These are phyloP conservation scores for mouse (Mus musculus) DNA, from an alignment of 2,113 vertebrate species.

Conservation along the genomic window DNA sequence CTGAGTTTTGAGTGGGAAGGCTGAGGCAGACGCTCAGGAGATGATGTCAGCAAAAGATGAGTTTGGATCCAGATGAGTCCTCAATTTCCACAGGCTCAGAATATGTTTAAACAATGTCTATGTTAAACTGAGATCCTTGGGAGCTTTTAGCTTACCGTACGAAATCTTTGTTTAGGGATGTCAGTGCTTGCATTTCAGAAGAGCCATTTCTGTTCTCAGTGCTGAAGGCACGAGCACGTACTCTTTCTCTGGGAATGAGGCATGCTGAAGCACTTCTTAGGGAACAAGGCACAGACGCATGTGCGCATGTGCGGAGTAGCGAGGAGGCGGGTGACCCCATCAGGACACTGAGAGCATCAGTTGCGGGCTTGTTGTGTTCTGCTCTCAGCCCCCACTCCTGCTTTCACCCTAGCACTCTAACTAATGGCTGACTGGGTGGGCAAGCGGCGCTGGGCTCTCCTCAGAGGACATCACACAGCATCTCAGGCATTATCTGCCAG, in stretches of 20 bases:
- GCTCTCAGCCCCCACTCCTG: background rate
- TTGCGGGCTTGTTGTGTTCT: accelerated
- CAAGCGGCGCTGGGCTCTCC: slow-evolving; percentile 11
- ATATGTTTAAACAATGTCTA: slow-evolving; percentile 10
- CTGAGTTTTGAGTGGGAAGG: background rate
- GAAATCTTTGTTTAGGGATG: background rate
- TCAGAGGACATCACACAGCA: background rate
- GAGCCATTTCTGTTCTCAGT: background rate
- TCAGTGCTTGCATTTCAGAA: slow-evolving; percentile 14
- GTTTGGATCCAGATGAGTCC: background rate
- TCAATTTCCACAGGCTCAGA: background rate
- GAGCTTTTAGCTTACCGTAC: slow-evolving; percentile 22
- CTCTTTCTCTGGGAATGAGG: background rate
- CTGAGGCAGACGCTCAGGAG: background rate
- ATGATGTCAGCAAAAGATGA: background rate
- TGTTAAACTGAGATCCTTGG: slow-evolving; percentile 8
- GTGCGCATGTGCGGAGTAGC: background rate
- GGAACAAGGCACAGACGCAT: background rate
- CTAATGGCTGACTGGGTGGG: slow-evolving; percentile 14
- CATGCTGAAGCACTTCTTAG: background rate
- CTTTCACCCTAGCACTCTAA: background rate
- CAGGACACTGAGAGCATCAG: background rate
- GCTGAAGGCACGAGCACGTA: background rate
- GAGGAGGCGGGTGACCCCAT: accelerated
- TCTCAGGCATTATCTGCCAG: slow-evolving; percentile 27